Base-by-base conservation (phyloP, 1,140 invertebrate species). In the Nasonia giraulti region DNA sequence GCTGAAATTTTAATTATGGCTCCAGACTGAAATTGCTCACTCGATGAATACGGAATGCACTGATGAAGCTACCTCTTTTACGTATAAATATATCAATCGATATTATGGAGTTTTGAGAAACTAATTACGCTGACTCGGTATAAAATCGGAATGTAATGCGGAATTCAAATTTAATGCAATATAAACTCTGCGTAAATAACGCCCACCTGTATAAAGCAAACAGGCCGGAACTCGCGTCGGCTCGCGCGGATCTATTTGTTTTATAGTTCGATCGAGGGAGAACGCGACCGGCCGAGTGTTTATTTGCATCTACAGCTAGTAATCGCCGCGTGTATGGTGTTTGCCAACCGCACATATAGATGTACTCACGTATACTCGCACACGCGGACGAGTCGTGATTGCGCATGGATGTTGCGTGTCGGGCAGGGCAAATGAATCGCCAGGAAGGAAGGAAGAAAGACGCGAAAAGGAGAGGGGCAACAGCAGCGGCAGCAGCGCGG, bases 371-470 rank as follows among this genome's bases (percentile, higher is more conserved):
- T 5, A n/a, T 3, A 62, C 6, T 20, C 20, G 20, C 20, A n/a
- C 55, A 62, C n/a, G 17, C n/a, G n/a, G 17, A 62, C 6, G 55
- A n/a, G 20, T 20, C n/a, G 50, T 82, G 76, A 78, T 83, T 73
- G 79, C 50, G 75, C 76, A 68, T 50, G 33, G 20, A 40, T 50
- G n/a, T 80, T 71, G 77, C 77, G 83, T 84, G 83, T 75, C 33
- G 20, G 17, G 81, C 1, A 44, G 27, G 55, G 11, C 68, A 66
- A 79, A 84, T 80, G 47, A 84, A 84, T 74, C 66, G 77, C 37
- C 47, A 20, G 23, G 73, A 27, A 68, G 62, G 6, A 62, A 73
- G 33, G 40, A 77, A 77, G 75, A 31, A 71, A 80, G 66, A 40
- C 27, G 20, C 33, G 62, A 80, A 80, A 80, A 55, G 47, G 50